These are phyloP conservation scores for Hypanus sabinus DNA, from an alignment of 2,113 vertebrate genomes.

Conservation along the genomic window DNA sequence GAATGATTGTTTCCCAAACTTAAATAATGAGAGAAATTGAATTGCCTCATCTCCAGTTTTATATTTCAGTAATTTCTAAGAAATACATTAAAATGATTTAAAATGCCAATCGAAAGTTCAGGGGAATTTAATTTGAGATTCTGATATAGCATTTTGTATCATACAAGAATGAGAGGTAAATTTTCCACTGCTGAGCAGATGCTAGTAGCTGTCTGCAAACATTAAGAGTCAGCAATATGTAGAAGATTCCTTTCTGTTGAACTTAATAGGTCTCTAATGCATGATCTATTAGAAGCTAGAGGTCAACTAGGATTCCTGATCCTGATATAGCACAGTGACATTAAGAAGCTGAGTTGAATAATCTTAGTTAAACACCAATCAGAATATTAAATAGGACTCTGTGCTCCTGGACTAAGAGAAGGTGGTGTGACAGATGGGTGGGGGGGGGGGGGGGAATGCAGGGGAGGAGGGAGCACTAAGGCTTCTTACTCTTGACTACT, in stretches of 20 bases:
- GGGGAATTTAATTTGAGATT: background rate
- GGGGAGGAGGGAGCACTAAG: background rate
- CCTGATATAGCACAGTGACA: slow-evolving; percentile 28
- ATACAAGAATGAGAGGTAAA: background rate
- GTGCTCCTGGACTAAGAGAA: background rate
- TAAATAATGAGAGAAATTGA: background rate
- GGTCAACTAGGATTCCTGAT: slow-evolving; percentile 17
- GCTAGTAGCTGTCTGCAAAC: background rate
- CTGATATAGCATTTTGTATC: background rate
- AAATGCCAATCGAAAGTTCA: background rate
- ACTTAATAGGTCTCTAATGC: background rate
- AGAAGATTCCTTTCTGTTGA: slow-evolving; percentile 14
- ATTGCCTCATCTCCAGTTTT: background rate
- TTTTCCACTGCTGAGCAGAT: background rate
- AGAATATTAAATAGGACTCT: background rate
- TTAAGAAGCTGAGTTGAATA: slow-evolving; percentile 14
- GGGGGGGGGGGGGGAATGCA: too few species aligned
- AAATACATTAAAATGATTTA: background rate
- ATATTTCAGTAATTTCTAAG: background rate
- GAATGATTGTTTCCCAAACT: too few species aligned
- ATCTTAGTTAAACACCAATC: background rate
- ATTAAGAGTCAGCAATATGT: background rate
- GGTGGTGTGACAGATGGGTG: too few species aligned
- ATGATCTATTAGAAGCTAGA: background rate
- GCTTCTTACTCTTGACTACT: background rate